phyloP scores from a whole-genome alignment of 2,113 vertebrate species.

The Maccullochella peelii region DNA sequence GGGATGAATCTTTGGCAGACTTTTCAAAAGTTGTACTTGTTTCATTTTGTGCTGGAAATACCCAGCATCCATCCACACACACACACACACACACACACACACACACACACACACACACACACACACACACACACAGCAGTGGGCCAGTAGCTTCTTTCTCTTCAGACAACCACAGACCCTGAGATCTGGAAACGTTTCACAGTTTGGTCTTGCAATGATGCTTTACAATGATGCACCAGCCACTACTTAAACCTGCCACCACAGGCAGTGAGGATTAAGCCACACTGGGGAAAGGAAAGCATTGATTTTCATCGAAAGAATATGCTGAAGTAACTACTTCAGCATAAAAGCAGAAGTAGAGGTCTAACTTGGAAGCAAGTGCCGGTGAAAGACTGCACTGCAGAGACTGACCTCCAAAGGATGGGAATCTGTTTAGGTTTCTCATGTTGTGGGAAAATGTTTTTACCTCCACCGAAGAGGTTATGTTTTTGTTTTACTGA shows the following conservation, averaged over 20 bases:
- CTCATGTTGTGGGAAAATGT: slow-evolving; percentile 50
- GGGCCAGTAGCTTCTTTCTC: slow-evolving; percentile 11
- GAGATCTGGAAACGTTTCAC: slow-evolving; percentile 36
- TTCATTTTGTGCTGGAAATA: slow-evolving; percentile 43
- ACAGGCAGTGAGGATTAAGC: slow-evolving; percentile 11
- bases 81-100: too few species aligned
- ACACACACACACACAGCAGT: slow-evolving; percentile 20
- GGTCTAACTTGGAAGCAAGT: slow-evolving; percentile 19
- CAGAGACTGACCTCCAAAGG: slow-evolving; percentile 29
- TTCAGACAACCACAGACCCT: slow-evolving; percentile 38
- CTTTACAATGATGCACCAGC: slow-evolving; percentile 25
- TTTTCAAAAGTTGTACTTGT: slow-evolving; percentile 16
- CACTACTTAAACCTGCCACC: slow-evolving; percentile 32
- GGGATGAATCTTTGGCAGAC: slow-evolving; percentile 26
- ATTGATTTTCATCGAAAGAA: slow-evolving; percentile 16
- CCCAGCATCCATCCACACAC: slow-evolving; percentile 19
- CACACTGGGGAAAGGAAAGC: background rate
- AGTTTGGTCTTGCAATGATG: slow-evolving; percentile 34
- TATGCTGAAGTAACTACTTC: too few species aligned
- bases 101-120: too few species aligned
- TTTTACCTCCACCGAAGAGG: slow-evolving; percentile 8
- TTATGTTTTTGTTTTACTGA: slow-evolving; percentile 35
- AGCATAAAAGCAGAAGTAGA: background rate
- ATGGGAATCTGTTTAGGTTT: slow-evolving; percentile 39
- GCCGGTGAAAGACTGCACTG: background rate